Percentiles rank a stretch among this genome's conserved stretches.
These are phyloP conservation scores for Mus minutoides DNA, from an alignment of 2,797 vertebrate species.

Conservation along the genomic window DNA sequence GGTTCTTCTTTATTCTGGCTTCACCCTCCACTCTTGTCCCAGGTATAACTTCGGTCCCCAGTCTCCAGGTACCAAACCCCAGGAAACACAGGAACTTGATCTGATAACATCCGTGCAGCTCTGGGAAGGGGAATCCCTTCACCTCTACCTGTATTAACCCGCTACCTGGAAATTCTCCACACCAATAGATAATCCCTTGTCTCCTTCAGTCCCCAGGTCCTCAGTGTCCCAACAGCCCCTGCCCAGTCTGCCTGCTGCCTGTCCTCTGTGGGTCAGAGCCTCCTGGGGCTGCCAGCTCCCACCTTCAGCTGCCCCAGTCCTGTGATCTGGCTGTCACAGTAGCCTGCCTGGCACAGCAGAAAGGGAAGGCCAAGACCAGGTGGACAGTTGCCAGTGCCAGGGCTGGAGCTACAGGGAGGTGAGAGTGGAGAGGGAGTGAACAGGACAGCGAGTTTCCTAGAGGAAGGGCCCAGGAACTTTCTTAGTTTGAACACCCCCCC, in stretches of 20 bases:
- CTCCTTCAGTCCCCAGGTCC: background rate
- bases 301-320: conserved; percentile 70
- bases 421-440: background rate
- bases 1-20: background rate
- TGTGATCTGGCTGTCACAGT: conserved; percentile 67
- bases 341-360: conserved; percentile 59
- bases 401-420: conserved; percentile 28
- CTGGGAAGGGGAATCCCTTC: background rate
- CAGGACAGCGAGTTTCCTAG: conserved; percentile 11
- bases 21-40: background rate
- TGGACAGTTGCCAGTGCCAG: conserved; percentile 36
- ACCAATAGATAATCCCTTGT: background rate
- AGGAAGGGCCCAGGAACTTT: conserved; percentile 8
- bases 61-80: background rate
- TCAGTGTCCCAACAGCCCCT: background rate
- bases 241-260: conserved; percentile 14
- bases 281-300: conserved; percentile 61
- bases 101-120: background rate
- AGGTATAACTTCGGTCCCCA: background rate
- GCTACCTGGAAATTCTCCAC: conserved; percentile 47
- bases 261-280: conserved; percentile 34
- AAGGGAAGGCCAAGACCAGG: conserved; percentile 53
- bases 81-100: background rate
- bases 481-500: conserved; percentile 6
- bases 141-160: background rate